phyloP scores from a whole-genome alignment of 35 echinoderm and acorn worm species.

The Acanthaster planci region DNA sequence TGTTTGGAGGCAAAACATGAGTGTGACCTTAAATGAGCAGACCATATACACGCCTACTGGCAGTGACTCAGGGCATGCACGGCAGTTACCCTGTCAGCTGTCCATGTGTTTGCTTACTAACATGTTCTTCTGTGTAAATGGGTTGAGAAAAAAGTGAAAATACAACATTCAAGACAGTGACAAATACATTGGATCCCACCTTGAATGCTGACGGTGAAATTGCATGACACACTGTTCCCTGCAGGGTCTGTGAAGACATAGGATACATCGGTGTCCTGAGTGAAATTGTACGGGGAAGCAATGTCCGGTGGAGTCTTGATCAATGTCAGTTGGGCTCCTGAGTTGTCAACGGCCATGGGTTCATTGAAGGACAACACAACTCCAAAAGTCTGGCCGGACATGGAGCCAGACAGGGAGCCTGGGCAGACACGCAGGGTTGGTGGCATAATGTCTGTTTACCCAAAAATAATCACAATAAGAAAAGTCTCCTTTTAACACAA shows the following conservation, averaged over 20 bases:
- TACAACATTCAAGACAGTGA: too few species aligned
- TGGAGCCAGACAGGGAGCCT: constrained; percentile 30
- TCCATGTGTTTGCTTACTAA: too few species aligned
- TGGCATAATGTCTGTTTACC: constrained; percentile 44
- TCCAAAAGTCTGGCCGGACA: constrained; percentile 14
- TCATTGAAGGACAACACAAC: constrained; percentile 52
- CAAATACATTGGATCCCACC: constrained; percentile 37
- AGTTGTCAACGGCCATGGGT: constrained; percentile 65
- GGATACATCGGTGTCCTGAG: constrained; percentile 45
- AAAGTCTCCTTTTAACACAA: background rate
- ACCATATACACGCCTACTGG: too few species aligned
- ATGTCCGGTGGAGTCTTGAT: constrained; percentile 44
- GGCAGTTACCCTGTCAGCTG: too few species aligned
- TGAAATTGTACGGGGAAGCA: constrained; percentile 69
- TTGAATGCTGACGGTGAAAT: constrained; percentile 52
- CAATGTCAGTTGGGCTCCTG: constrained; percentile 36
- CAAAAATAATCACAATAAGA: background rate
- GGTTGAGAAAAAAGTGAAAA: too few species aligned
- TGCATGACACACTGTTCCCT: constrained; percentile 47
- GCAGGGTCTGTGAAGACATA: constrained; percentile 61
- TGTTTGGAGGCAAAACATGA: too few species aligned
- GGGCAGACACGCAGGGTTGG: constrained; percentile 68
- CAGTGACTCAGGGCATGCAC: too few species aligned
- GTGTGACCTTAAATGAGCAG: too few species aligned
- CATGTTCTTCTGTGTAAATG: too few species aligned